Conservation (phyloP, 2,113 vertebrate species). For the Onychostoma macrolepis region DNA sequence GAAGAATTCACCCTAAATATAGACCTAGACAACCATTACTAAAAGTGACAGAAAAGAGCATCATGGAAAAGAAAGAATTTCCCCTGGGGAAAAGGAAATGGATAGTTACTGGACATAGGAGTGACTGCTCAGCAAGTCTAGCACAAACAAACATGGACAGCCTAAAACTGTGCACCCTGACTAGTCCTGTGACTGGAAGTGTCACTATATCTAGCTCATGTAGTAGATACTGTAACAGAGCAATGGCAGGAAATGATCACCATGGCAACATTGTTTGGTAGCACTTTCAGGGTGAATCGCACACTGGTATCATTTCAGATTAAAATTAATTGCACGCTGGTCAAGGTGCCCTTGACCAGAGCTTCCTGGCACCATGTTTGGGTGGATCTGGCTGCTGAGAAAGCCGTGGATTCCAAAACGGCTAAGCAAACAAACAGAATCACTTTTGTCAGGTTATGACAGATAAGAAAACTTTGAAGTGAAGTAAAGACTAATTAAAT, state of each 20-base stretch:
- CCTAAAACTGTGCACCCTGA: slow-evolving; percentile 15
- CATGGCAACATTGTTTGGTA: slow-evolving; percentile 37
- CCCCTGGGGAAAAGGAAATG: slow-evolving; percentile 48
- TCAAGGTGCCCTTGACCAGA: slow-evolving; percentile 47
- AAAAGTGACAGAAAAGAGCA: slow-evolving; percentile 36
- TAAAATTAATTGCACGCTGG: slow-evolving; percentile 39
- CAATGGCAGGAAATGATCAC: slow-evolving; percentile 25
- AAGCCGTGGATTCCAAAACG: slow-evolving; percentile 43
- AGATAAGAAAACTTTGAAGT: slow-evolving; percentile 32
- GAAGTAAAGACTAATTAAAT: slow-evolving; percentile 5
- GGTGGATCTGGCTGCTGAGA: slow-evolving; percentile 43
- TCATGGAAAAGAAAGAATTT: slow-evolving; percentile 34
- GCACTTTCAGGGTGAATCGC: slow-evolving; percentile 37
- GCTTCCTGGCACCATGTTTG: slow-evolving; percentile 47
- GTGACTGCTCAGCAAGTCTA: slow-evolving; percentile 15
- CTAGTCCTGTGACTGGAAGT: slow-evolving; percentile 47
- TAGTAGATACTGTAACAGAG: slow-evolving; percentile 33
- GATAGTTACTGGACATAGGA: slow-evolving; percentile 47
- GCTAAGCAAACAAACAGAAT: slow-evolving; percentile 43
- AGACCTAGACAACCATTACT: slow-evolving; percentile 25
- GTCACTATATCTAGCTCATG: slow-evolving; percentile 44
- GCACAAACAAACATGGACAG: slow-evolving; percentile 15
- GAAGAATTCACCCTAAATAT: slow-evolving; percentile 38
- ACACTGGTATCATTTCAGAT: slow-evolving; percentile 41
- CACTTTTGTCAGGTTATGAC: slow-evolving; percentile 34